phyloP scores from a whole-genome alignment of 2,113 vertebrate species.

The Lophura nycthemera region DNA sequence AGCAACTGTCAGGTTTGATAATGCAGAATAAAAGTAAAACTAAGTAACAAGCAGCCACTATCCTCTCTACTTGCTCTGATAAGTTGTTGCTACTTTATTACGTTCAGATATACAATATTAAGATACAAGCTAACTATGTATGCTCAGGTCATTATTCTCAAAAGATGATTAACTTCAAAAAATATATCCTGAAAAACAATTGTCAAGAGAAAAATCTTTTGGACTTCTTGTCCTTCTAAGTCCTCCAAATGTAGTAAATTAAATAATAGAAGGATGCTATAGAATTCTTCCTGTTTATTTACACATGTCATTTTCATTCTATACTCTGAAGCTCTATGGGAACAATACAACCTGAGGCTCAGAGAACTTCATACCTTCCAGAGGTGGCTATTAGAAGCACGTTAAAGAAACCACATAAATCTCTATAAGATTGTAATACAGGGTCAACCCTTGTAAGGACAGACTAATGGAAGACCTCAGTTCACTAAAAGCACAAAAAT shows the following conservation, averaged over 20 bases:
- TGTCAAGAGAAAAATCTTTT: not conserved
- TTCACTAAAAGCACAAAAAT: not conserved
- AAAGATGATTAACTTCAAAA: not conserved
- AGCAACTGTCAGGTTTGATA: not conserved
- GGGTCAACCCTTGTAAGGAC: not conserved
- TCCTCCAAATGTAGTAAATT: not conserved
- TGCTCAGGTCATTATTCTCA: rapidly evolving
- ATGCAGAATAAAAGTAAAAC: not conserved
- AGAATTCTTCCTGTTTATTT: no score
- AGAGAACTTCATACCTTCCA: not conserved
- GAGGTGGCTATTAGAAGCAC: not conserved
- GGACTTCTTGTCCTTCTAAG: not conserved
- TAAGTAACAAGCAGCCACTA: not conserved
- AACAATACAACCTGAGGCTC: not conserved
- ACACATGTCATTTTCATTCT: not conserved
- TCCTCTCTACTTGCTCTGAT: not conserved
- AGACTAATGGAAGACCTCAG: not conserved
- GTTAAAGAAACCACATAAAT: not conserved
- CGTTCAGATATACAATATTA: not conserved
- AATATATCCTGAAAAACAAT: not conserved
- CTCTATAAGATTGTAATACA: not conserved
- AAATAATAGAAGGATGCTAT: not conserved
- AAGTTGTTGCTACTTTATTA: not conserved
- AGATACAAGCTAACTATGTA: not conserved
- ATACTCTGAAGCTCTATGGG: not conserved